Conservation (phyloP, 2,888 invertebrate species). For the Eupithecia subumbrata region DNA sequence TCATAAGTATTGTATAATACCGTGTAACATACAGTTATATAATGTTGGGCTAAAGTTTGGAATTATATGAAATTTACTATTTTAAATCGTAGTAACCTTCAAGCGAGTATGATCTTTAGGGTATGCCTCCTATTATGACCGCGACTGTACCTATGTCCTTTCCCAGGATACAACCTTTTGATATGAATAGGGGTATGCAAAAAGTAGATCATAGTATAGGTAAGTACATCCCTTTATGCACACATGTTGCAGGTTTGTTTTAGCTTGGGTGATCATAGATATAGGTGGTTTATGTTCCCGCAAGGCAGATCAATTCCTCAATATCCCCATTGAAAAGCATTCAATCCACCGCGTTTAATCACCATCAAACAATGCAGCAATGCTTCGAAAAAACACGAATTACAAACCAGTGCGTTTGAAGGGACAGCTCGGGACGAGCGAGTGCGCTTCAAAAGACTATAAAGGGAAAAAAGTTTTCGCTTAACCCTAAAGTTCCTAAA, state of each 20-base stretch:
- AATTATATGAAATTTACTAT: no score
- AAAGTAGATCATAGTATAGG: background rate
- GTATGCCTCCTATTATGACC: no score
- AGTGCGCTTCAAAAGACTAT: conserved; percentile 58
- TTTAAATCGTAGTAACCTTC: no score
- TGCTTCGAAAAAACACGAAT: conserved; percentile 50
- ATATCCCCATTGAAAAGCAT: conserved; percentile 47
- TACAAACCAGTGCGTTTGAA: conserved; percentile 47
- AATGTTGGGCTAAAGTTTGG: no score
- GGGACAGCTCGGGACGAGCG: conserved; percentile 50
- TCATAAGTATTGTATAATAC: no score
- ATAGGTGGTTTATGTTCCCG: conserved; percentile 22
- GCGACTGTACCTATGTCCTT: no score
- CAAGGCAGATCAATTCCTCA: conserved; percentile 43
- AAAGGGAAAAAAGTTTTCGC: conserved; percentile 46
- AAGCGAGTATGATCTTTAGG: no score
- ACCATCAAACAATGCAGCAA: conserved; percentile 52
- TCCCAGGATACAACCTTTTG: background rate
- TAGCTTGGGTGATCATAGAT: conserved; percentile 18
- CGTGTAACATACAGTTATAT: no score
- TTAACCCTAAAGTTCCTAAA: conserved; percentile 42
- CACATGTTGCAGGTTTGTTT: conserved; percentile 3
- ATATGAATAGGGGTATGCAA: background rate
- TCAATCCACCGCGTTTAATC: conserved; percentile 48
- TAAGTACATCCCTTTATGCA: background rate